A percentile compares a stretch with the other conserved stretches of the same genome.
Evolutionary conservation across 2,113 vertebrate genomes (phyloP).

Genomic region (Thymallus thymallus): DNA sequence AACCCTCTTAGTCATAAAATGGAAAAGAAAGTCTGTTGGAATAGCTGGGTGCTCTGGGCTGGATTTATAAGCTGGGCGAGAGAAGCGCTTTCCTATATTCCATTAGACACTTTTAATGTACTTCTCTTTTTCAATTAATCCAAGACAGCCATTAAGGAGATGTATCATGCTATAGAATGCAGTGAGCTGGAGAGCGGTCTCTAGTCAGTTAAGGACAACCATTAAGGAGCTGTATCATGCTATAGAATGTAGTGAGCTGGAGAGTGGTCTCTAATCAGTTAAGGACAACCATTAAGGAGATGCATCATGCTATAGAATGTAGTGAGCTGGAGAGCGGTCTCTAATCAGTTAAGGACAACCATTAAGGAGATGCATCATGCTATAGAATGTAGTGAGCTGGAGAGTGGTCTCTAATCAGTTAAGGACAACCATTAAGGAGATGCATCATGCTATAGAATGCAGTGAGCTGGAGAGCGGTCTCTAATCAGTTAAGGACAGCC

Average conservation of each 20-base stretch:
- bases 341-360: too few relatives aligned
- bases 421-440: conserved; percentile 9
- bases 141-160: conserved; percentile 9
- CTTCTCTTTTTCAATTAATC: conserved; percentile 43
- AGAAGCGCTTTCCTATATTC: background rate
- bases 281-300: conserved; percentile 9
- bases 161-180: conserved; percentile 24
- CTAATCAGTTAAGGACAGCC: too few relatives aligned
- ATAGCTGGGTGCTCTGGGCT: background rate
- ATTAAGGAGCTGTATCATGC: conserved; percentile 25
- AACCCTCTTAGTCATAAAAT: background rate
- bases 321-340: conserved; percentile 11
- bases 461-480: conserved; percentile 11
- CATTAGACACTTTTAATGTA: conserved; percentile 19
- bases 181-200: conserved; percentile 11
- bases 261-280: too few relatives aligned
- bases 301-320: conserved; percentile 23
- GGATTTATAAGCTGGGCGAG: background rate
- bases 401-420: too few relatives aligned
- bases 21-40: too few relatives aligned
- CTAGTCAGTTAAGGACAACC: too few relatives aligned
- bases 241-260: conserved; percentile 16
- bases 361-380: conserved; percentile 25
- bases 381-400: conserved; percentile 16
- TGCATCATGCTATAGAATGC: conserved; percentile 24